Evolutionary conservation across 1,140 invertebrate genomes (phyloP).

Genomic region (Drosophila pachea): DNA sequence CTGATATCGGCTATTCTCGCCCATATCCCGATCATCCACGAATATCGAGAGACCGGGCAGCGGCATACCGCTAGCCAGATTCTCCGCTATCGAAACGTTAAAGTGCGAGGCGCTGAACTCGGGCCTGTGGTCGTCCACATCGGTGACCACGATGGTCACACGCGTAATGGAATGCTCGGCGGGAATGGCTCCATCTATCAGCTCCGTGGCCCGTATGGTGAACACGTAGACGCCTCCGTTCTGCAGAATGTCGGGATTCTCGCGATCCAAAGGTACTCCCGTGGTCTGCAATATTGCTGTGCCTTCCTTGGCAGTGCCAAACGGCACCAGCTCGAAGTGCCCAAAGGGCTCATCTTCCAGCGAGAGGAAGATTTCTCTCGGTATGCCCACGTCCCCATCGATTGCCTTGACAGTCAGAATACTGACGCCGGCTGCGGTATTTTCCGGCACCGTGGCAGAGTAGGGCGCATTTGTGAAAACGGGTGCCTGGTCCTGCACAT

Average conservation of each 20-base stretch:
- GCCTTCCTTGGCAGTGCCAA: slow-evolving; percentile 79
- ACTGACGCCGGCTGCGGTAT: slow-evolving; percentile 81
- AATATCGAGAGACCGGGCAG: slow-evolving; percentile 87
- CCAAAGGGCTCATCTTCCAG: slow-evolving; percentile 84
- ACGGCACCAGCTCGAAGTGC: slow-evolving; percentile 84
- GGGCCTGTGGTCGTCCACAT: slow-evolving; percentile 90
- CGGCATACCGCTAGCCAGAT: slow-evolving; percentile 85
- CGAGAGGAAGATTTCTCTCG: slow-evolving; percentile 83
- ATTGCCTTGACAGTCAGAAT: slow-evolving; percentile 85
- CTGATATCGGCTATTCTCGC: slow-evolving; percentile 87
- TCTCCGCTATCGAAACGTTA: slow-evolving; percentile 87
- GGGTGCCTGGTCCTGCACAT: slow-evolving; percentile 90
- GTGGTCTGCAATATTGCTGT: slow-evolving; percentile 83
- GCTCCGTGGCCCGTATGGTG: slow-evolving; percentile 85
- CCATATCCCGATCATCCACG: slow-evolving; percentile 87
- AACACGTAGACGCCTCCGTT: slow-evolving; percentile 90
- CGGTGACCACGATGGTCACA: slow-evolving; percentile 89
- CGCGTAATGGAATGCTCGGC: slow-evolving; percentile 84
- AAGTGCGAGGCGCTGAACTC: slow-evolving; percentile 86
- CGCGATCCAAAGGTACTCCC: slow-evolving; percentile 84
- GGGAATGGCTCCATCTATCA: slow-evolving; percentile 85
- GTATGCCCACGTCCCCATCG: slow-evolving; percentile 88
- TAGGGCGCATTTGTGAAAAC: slow-evolving; percentile 88
- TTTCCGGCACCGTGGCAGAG: slow-evolving; percentile 87
- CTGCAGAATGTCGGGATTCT: slow-evolving; percentile 85